Conservation (phyloP, 2,113 vertebrate species). For the Hydropotes inermis region DNA sequence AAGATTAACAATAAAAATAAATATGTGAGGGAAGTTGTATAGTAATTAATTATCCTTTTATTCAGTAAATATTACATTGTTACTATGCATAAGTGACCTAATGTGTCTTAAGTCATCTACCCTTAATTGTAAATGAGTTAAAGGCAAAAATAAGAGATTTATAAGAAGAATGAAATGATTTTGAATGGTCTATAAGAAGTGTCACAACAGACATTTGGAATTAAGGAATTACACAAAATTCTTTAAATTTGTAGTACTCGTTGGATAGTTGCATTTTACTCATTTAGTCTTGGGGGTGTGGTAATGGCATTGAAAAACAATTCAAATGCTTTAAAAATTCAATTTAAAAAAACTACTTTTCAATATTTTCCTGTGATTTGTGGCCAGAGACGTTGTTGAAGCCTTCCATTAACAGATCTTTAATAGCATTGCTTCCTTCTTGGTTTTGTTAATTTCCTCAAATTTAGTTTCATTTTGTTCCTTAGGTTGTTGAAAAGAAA, state of each 20-base stretch:
- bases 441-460: conserved; percentile 3
- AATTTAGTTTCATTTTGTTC: conserved; percentile 21
- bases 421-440: not conserved
- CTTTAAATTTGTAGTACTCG: not conserved
- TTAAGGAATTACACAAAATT: not conserved
- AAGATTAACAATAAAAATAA: not conserved
- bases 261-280: not conserved
- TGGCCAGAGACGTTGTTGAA: not conserved
- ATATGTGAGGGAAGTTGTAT: not conserved
- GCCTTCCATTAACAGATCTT: not conserved
- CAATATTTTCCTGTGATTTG: not conserved
- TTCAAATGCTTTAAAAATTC: not conserved
- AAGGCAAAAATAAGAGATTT: not conserved
- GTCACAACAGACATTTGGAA: not conserved
- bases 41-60: not conserved
- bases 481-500: conserved; percentile 25
- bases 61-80: not conserved
- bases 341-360: not conserved
- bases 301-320: not conserved
- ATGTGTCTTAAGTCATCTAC: not conserved
- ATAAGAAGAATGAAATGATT: not conserved
- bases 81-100: not conserved
- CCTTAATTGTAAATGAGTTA: not conserved
- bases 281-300: not conserved
- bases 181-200: not conserved